These are phyloP conservation scores for Melangyna quadrimaculata DNA, from an alignment of 2,888 invertebrate species.

Conservation along the genomic window DNA sequence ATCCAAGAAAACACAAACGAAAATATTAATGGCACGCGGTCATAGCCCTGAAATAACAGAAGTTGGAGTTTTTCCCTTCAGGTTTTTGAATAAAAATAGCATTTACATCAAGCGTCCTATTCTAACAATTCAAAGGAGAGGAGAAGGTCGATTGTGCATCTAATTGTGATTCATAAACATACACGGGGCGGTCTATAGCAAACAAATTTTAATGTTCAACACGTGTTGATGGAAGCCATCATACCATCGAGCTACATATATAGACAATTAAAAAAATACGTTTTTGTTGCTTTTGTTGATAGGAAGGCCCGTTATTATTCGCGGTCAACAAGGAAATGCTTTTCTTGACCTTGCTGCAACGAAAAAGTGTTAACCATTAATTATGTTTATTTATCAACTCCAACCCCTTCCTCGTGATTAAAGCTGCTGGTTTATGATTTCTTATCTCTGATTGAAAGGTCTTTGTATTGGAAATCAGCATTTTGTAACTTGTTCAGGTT, in stretches of 20 bases:
- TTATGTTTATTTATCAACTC: conserved; percentile 15
- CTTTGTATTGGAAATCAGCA: background rate
- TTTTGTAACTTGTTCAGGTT: background rate
- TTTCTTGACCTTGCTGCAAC: conserved; percentile 58
- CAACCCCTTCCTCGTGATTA: background rate
- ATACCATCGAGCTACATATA: background rate
- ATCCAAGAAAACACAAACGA: conserved; percentile 14
- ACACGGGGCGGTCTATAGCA: conserved; percentile 2
- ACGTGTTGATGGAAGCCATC: conserved; percentile 44
- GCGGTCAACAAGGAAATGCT: background rate
- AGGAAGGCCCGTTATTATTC: background rate
- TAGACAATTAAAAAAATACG: background rate
- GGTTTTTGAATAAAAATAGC: conserved; percentile 13
- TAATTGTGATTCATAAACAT: conserved; percentile 21
- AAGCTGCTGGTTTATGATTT: background rate
- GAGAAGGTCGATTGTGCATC: conserved; percentile 41
- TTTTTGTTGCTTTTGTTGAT: background rate
- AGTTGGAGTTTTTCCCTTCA: background rate
- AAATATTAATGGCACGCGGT: conserved; percentile 22
- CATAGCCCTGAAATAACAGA: conserved; percentile 41
- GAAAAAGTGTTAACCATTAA: conserved; percentile 17
- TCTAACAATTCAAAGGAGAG: background rate
- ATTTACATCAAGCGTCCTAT: conserved; percentile 15
- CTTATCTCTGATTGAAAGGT: conserved; percentile 1
- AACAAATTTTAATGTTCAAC: conserved; percentile 55